phyloP scores from a whole-genome alignment of 2,113 vertebrate genomes.

The Cyrtonyx montezumae region DNA sequence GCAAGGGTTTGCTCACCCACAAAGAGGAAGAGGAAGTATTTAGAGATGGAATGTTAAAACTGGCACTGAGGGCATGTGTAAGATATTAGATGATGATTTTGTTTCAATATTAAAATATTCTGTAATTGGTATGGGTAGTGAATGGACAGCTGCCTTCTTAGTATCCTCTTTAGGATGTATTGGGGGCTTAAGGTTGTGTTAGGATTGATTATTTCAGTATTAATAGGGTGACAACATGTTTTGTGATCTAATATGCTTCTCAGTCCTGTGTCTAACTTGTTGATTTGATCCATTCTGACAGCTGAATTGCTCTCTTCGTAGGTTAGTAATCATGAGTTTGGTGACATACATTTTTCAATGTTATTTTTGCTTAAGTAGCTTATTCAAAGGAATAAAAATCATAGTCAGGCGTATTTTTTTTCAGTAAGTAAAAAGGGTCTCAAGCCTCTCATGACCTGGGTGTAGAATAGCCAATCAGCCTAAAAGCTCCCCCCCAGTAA shows the following conservation, averaged over 20 bases:
- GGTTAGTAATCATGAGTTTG: slow-evolving; percentile 38
- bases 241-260: neutral
- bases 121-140: accelerated
- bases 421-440: slow-evolving; percentile 21
- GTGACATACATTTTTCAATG: slow-evolving; percentile 13
- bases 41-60: neutral
- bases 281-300: slow-evolving; percentile 40
- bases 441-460: neutral
- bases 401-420: neutral
- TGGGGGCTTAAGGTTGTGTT: neutral
- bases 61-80: neutral
- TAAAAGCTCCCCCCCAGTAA: neutral
- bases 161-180: neutral
- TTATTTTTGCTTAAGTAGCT: slow-evolving; percentile 30
- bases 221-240: neutral
- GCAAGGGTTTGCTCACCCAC: accelerated
- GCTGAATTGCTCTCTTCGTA: slow-evolving; percentile 13
- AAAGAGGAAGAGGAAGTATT: neutral
- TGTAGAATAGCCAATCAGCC: neutral
- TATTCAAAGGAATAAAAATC: slow-evolving; percentile 30
- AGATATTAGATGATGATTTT: neutral
- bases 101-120: neutral
- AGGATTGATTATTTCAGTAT: slow-evolving; percentile 20
- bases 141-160: neutral
- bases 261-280: slow-evolving; percentile 10